Evolutionary conservation across 2,797 vertebrate species (phyloP).

Genomic region (Melanotaenia pygmaea): DNA sequence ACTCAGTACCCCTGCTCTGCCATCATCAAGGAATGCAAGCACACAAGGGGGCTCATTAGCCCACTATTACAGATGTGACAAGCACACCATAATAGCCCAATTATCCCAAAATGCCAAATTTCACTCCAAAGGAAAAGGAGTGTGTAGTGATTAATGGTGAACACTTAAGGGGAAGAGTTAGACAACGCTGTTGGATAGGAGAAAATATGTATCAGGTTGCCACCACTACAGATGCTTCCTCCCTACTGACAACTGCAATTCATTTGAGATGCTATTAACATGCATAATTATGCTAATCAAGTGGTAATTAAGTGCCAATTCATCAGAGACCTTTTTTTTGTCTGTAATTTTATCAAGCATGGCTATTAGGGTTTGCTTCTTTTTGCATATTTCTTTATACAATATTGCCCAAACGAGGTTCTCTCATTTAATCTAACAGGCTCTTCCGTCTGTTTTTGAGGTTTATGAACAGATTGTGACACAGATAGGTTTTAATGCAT

Average conservation of each 20-base stretch:
- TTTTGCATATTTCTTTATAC: conserved; percentile 76
- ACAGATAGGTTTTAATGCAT: conserved; percentile 25
- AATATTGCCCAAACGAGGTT: conserved; percentile 77
- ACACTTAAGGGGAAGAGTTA: conserved; percentile 98
- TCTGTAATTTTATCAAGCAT: conserved; percentile 96
- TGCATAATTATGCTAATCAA: conserved; percentile 99
- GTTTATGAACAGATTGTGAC: conserved; percentile 57
- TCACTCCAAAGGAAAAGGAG: conserved; percentile 97
- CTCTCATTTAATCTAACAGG: conserved; percentile 51
- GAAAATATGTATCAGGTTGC: conserved; percentile 99
- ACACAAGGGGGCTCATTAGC: conserved; percentile 94
- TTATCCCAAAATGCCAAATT: conserved; percentile 98
- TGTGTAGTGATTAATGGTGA: conserved; percentile 95
- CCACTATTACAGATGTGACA: conserved; percentile 95
- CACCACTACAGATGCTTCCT: conserved; percentile 98
- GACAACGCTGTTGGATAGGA: conserved; percentile 96
- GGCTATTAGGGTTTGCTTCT: conserved; percentile 86
- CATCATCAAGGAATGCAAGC: conserved; percentile 84
- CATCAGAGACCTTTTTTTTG: conserved; percentile 96
- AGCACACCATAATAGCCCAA: conserved; percentile 94
- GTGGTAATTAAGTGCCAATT: conserved; percentile 99
- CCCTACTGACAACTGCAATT: conserved; percentile 99
- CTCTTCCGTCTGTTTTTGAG: conserved; percentile 53
- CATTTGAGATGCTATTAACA: conserved; percentile 99
- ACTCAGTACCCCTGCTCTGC: conserved; percentile 63